A percentile compares a stretch with the other conserved stretches of the same genome.
phyloP scores from a whole-genome alignment of 2,797 vertebrate species.

The Aulostomus chinensis region DNA sequence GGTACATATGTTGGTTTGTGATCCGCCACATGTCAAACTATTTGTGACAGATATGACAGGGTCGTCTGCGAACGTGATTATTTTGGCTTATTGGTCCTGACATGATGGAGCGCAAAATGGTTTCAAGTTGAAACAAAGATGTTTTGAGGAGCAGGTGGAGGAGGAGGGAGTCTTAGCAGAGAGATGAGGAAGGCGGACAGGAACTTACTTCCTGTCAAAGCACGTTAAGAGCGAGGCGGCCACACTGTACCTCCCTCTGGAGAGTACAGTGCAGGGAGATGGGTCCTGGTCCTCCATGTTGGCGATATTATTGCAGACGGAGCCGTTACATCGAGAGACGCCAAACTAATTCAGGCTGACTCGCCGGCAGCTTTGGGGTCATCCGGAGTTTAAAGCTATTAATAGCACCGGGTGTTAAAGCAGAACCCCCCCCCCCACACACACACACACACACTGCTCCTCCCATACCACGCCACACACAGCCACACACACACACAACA shows the following conservation, averaged over 20 bases:
- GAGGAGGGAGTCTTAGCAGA: constrained; percentile 8
- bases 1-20: constrained; percentile 16
- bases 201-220: constrained; percentile 55
- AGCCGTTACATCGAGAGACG: constrained; percentile 33
- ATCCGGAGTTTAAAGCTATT: constrained; percentile 65
- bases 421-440: constrained; percentile 3
- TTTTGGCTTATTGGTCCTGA: constrained; percentile 15
- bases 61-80: constrained; percentile 25
- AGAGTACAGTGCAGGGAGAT: constrained; percentile 19
- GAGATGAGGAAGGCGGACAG: constrained; percentile 29
- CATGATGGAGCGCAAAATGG: constrained; percentile 3
- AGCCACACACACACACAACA: constrained; percentile 5
- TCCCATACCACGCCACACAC: constrained; percentile 3
- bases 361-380: constrained; percentile 51
- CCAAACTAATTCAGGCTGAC: constrained; percentile 53
- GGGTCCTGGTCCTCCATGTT: constrained; percentile 15
- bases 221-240: constrained; percentile 18
- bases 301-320: constrained; percentile 46
- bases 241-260: constrained; percentile 25
- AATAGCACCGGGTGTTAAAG: constrained; percentile 43
- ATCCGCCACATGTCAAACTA: constrained; percentile 5
- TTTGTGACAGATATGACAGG: constrained; percentile 50
- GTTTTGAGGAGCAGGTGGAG: constrained; percentile 6
- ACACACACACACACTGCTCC: constrained; percentile 5
- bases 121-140: constrained; percentile 20